Conservation (phyloP, 1,140 invertebrate species). For the Fragariocoptes setiger region DNA sequence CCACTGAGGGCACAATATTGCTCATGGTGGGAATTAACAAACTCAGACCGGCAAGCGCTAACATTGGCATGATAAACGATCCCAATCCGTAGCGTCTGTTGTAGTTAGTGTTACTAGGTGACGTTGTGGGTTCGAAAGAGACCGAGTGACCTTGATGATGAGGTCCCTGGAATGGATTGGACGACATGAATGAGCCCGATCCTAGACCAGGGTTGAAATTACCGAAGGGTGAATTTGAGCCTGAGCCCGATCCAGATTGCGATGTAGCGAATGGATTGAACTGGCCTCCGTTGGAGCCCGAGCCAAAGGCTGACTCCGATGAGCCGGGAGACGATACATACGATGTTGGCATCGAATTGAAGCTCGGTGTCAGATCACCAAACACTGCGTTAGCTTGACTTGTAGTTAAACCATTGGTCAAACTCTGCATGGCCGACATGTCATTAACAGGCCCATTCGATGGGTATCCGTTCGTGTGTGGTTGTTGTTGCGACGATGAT, state of each 20-base stretch:
- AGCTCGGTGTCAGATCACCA: too few relatives aligned
- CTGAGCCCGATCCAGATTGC: neutral
- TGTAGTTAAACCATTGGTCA: too few relatives aligned
- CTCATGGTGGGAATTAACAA: slow-evolving; percentile 14
- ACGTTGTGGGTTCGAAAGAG: neutral
- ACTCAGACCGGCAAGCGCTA: slow-evolving; percentile 12
- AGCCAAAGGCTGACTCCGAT: neutral
- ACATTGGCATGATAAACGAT: slow-evolving; percentile 13
- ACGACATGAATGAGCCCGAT: neutral
- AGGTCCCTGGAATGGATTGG: neutral
- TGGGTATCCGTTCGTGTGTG: too few relatives aligned
- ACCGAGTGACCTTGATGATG: neutral
- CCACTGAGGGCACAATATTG: slow-evolving; percentile 7
- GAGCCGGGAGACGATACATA: neutral
- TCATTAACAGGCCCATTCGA: too few relatives aligned
- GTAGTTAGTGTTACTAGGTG: neutral
- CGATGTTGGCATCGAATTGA: too few relatives aligned
- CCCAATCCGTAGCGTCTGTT: slow-evolving; percentile 11
- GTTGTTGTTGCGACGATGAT: too few relatives aligned
- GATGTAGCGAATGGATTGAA: neutral
- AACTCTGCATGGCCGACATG: too few relatives aligned
- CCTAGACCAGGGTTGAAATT: neutral
- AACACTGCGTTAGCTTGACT: too few relatives aligned
- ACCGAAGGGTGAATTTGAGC: neutral
- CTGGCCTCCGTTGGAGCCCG: neutral